Evolutionary conservation across 64 coral and sea anemone genomes (phyloP).

Genomic region (Orbicella faveolata): DNA sequence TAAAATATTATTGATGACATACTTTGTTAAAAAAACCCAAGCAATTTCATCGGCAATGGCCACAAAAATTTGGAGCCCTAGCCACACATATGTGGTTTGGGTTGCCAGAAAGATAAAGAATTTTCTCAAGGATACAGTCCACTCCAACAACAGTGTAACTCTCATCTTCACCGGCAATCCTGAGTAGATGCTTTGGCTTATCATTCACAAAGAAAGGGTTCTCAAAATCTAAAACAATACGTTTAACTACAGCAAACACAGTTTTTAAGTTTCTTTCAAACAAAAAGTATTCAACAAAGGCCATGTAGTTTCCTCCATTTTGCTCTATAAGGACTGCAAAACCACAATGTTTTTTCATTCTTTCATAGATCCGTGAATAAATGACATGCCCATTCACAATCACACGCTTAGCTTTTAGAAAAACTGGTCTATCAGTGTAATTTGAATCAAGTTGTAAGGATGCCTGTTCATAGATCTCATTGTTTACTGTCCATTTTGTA

Average conservation of each 20-base stretch:
- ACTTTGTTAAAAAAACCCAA: too few relatives aligned
- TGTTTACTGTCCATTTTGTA: constrained; percentile 3
- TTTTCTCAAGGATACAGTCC: constrained; percentile 11
- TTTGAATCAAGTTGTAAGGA: not conserved
- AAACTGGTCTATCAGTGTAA: constrained; percentile 3
- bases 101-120: not conserved
- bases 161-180: constrained; percentile 9
- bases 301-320: not conserved
- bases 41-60: too few relatives aligned
- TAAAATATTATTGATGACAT: too few relatives aligned
- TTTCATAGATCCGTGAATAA: constrained; percentile 38
- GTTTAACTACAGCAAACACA: constrained; percentile 7
- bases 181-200: not conserved
- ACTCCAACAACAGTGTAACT: constrained; percentile 3
- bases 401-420: constrained; percentile 13
- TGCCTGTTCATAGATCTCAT: constrained; percentile 19
- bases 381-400: constrained; percentile 45
- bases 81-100: too few relatives aligned
- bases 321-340: constrained; percentile 14
- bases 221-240: constrained; percentile 10
- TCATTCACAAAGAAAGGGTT: not conserved
- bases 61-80: too few relatives aligned
- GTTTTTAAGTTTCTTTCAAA: constrained; percentile 21
- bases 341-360: constrained; percentile 41
- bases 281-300: constrained; percentile 12